A percentile compares a stretch with the other conserved stretches of the same genome.
These are phyloP conservation scores for Aselliscus stoliczkanus DNA, from an alignment of 2,797 vertebrate species.

Conservation along the genomic window DNA sequence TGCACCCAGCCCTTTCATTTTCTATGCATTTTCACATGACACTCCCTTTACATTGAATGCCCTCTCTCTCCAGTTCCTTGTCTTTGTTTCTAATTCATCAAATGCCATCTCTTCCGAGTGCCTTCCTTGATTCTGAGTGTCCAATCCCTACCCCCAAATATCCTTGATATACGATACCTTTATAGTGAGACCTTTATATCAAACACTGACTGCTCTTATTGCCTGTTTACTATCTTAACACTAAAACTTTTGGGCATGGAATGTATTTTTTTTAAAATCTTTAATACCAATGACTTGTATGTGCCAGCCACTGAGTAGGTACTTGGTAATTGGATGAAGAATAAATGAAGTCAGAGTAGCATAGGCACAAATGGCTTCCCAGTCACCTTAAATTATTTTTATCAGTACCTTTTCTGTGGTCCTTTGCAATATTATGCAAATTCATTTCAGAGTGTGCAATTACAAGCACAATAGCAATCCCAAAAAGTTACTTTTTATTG, in stretches of 20 bases:
- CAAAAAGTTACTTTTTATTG: constrained; percentile 71
- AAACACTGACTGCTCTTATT: neutral
- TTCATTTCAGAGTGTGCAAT: constrained; percentile 61
- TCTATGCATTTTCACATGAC: neutral
- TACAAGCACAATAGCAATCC: constrained; percentile 62
- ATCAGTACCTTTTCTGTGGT: constrained; percentile 34
- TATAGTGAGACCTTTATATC: neutral
- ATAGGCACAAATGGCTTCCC: neutral
- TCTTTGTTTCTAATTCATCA: neutral
- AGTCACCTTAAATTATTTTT: constrained; percentile 44
- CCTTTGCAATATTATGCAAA: constrained; percentile 62
- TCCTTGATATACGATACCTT: neutral
- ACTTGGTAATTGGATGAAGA: neutral
- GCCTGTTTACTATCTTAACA: neutral
- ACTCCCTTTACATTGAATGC: neutral
- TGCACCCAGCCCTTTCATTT: neutral
- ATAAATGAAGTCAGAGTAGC: constrained; percentile 24
- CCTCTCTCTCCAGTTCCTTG: neutral
- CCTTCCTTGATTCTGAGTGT: neutral
- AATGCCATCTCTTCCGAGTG: neutral
- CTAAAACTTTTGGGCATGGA: neutral
- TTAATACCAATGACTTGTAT: neutral
- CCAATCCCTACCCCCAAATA: neutral
- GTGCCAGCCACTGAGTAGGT: neutral
- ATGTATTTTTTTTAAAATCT: neutral